Evolutionary conservation across 1,140 invertebrate genomes (phyloP).

Genomic region (Meloidogyne exigua): DNA sequence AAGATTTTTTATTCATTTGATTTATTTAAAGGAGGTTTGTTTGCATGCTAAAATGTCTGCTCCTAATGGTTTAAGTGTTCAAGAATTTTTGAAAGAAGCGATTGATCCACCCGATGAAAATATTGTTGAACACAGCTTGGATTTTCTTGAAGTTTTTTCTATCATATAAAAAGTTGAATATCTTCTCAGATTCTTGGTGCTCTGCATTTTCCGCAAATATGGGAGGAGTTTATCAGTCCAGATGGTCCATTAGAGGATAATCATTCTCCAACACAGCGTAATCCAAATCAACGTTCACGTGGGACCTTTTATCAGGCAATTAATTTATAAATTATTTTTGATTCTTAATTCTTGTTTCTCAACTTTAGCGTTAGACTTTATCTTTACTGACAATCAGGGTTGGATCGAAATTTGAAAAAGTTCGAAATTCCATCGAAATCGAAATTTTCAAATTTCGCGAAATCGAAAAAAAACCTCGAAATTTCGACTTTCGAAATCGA

Average conservation of each 20-base stretch:
- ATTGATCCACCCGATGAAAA: constrained; percentile 79
- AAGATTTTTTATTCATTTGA: constrained; percentile 41
- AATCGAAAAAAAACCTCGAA: too few relatives aligned
- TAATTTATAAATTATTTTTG: background rate
- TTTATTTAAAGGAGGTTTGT: constrained; percentile 76
- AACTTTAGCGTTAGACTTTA: too few relatives aligned
- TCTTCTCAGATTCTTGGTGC: constrained; percentile 51
- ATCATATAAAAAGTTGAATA: constrained; percentile 5
- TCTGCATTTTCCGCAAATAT: constrained; percentile 26
- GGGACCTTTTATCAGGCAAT: background rate
- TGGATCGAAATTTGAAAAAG: too few relatives aligned
- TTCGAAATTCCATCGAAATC: too few relatives aligned
- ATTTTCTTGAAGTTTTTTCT: constrained; percentile 51
- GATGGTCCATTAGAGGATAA: constrained; percentile 5
- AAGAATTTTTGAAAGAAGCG: constrained; percentile 77
- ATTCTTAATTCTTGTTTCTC: too few relatives aligned
- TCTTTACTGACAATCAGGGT: too few relatives aligned
- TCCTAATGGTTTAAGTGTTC: constrained; percentile 75
- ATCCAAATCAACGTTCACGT: background rate
- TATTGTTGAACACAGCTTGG: constrained; percentile 68
- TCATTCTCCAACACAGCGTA: background rate
- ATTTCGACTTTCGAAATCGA: too few relatives aligned
- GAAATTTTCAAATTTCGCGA: too few relatives aligned
- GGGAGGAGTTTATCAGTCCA: background rate
- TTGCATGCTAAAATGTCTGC: constrained; percentile 83